Conservation (phyloP, 2,113 vertebrate species). For the Sturnus vulgaris region DNA sequence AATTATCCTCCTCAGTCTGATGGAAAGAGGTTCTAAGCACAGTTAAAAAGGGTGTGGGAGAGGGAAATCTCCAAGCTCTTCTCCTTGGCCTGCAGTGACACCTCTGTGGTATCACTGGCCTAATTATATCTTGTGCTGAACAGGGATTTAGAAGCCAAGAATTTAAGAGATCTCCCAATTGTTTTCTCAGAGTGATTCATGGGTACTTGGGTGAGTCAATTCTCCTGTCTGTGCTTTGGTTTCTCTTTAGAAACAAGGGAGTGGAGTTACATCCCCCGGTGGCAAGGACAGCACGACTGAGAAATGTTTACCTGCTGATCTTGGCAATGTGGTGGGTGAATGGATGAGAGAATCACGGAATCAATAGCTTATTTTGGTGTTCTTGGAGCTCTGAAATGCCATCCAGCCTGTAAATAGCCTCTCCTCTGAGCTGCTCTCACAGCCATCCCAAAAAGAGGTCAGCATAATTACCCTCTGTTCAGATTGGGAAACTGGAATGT, state of each 20-base stretch:
- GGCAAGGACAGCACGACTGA: background rate
- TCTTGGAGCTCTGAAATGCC: background rate
- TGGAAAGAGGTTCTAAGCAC: background rate
- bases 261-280: background rate
- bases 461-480: slow-evolving; percentile 12
- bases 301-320: background rate
- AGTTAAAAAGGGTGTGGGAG: background rate
- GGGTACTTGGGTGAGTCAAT: slow-evolving; percentile 7
- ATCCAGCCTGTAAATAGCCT: background rate
- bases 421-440: background rate
- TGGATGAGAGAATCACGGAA: background rate
- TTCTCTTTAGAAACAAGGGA: slow-evolving; percentile 15
- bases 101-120: background rate
- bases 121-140: slow-evolving; percentile 28
- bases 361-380: background rate
- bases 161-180: background rate
- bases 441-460: slow-evolving; percentile 40
- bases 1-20: background rate
- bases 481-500: slow-evolving; percentile 26
- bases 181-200: slow-evolving; percentile 46
- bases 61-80: background rate
- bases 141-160: slow-evolving; percentile 29
- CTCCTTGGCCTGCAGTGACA: background rate
- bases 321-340: background rate
- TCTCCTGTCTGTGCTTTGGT: background rate